A percentile compares a stretch with the other conserved stretches of the same genome.
Evolutionary conservation across 2,113 vertebrate genomes (phyloP).

Genomic region (Dicrurus megarhynchus): DNA sequence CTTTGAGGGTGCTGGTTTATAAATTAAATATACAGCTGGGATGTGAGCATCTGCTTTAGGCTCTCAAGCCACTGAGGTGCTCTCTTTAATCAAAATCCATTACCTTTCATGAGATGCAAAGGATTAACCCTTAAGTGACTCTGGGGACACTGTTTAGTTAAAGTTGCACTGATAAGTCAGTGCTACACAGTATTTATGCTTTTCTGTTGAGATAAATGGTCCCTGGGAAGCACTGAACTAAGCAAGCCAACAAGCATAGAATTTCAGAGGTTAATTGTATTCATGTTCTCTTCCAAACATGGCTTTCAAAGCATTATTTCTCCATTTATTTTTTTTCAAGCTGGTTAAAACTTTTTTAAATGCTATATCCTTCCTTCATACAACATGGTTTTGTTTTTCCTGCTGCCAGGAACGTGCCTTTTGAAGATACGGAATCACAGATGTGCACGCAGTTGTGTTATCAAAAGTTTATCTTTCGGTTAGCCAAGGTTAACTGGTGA

Average conservation of each 20-base stretch:
- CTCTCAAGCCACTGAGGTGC: neutral
- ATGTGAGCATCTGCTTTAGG: neutral
- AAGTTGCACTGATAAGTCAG: neutral
- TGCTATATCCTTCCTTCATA: neutral
- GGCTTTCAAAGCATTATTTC: slow-evolving; percentile 38
- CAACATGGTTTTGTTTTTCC: neutral
- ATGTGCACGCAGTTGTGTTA: neutral
- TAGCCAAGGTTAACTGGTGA: neutral
- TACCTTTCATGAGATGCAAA: neutral
- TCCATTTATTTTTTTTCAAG: neutral
- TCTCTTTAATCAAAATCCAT: slow-evolving; percentile 41
- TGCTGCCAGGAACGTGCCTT: neutral
- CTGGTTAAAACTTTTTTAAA: neutral
- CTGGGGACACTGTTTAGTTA: neutral
- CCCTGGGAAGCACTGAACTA: neutral
- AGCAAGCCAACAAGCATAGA: slow-evolving; percentile 16
- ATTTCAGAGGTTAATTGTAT: slow-evolving; percentile 60
- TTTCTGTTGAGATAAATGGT: slow-evolving; percentile 23
- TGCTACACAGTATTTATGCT: neutral
- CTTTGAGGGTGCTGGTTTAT: slow-evolving; percentile 26
- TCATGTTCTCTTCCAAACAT: slow-evolving; percentile 23
- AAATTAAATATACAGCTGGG: slow-evolving; percentile 33
- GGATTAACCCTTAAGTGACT: slow-evolving; percentile 52
- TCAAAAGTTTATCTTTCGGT: neutral
- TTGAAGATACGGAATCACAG: neutral